These are phyloP conservation scores for Amblyopsis hoosieri DNA, from an alignment of 2,797 vertebrate genomes.

Conservation along the genomic window DNA sequence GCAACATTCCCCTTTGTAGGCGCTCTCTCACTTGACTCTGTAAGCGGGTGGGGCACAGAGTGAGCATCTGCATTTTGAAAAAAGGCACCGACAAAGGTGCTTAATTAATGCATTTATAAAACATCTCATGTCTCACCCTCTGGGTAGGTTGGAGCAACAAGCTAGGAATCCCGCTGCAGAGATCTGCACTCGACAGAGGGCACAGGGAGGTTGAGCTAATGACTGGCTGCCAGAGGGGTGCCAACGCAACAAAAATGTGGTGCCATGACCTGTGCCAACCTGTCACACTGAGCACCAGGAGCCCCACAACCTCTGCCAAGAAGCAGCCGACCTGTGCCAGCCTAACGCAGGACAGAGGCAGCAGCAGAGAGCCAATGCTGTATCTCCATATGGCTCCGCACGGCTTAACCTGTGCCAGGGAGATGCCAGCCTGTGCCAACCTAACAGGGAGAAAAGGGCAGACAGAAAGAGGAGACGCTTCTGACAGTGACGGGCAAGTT, in stretches of 20 bases:
- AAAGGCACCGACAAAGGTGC: neutral
- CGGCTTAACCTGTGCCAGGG: constrained; percentile 62
- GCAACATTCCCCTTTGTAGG: constrained; percentile 3
- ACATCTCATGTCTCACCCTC: neutral
- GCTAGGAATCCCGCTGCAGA: constrained; percentile 5
- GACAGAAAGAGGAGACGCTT: no score
- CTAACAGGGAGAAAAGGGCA: neutral
- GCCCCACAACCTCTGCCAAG: constrained; percentile 53
- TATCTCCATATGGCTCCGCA: constrained; percentile 45
- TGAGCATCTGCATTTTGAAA: neutral
- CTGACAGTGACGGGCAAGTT: no score
- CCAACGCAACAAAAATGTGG: constrained; percentile 24
- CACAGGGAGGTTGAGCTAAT: constrained; percentile 13
- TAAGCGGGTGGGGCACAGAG: neutral
- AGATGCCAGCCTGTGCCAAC: constrained; percentile 4
- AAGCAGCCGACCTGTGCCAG: constrained; percentile 50
- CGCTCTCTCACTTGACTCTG: constrained; percentile 3
- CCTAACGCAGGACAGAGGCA: constrained; percentile 43
- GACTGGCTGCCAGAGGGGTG: constrained; percentile 35
- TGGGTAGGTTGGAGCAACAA: neutral
- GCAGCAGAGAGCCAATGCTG: constrained; percentile 39
- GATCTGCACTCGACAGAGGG: constrained; percentile 24
- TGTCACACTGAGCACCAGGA: constrained; percentile 37
- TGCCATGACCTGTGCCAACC: constrained; percentile 30
- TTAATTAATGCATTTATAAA: neutral